phyloP scores from a whole-genome alignment of 2,888 invertebrate species.

The Apoda limacodes region DNA sequence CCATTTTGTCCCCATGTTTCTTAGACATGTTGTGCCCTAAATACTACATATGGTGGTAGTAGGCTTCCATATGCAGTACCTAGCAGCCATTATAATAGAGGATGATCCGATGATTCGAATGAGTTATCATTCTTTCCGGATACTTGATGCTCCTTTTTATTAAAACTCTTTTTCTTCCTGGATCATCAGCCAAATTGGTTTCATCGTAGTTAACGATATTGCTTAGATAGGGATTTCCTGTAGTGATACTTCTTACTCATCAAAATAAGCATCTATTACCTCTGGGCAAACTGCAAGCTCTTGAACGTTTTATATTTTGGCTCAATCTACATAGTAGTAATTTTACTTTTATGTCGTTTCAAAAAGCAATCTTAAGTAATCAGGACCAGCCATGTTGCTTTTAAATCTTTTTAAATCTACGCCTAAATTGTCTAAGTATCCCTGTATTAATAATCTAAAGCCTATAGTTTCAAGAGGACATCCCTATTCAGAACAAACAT shows the following conservation, averaged over 20 bases:
- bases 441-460: too few species aligned
- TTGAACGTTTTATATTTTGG: slow-evolving; percentile 20
- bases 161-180: slow-evolving; percentile 20
- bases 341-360: slow-evolving; percentile 16
- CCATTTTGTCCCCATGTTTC: slow-evolving; percentile 38
- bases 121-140: slow-evolving; percentile 31
- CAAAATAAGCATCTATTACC: slow-evolving; percentile 17
- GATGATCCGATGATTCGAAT: slow-evolving; percentile 28
- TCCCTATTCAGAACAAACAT: slow-evolving; percentile 24
- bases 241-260: slow-evolving; percentile 15
- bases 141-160: slow-evolving; percentile 30
- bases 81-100: slow-evolving; percentile 38
- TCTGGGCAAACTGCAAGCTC: slow-evolving; percentile 18
- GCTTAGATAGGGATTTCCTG: slow-evolving; percentile 11
- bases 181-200: slow-evolving; percentile 19
- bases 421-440: too few species aligned
- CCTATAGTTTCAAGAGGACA: slow-evolving; percentile 19
- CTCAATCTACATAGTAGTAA: slow-evolving; percentile 16
- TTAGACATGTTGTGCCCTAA: slow-evolving; percentile 38
- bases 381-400: too few species aligned
- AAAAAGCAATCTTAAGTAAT: slow-evolving; percentile 20
- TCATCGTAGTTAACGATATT: slow-evolving; percentile 21
- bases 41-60: slow-evolving; percentile 39
- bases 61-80: slow-evolving; percentile 30
- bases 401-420: too few species aligned